A percentile compares a stretch with the other conserved stretches of the same genome.
phyloP scores from a whole-genome alignment of 2,797 vertebrate species.

The Mus caroli region DNA sequence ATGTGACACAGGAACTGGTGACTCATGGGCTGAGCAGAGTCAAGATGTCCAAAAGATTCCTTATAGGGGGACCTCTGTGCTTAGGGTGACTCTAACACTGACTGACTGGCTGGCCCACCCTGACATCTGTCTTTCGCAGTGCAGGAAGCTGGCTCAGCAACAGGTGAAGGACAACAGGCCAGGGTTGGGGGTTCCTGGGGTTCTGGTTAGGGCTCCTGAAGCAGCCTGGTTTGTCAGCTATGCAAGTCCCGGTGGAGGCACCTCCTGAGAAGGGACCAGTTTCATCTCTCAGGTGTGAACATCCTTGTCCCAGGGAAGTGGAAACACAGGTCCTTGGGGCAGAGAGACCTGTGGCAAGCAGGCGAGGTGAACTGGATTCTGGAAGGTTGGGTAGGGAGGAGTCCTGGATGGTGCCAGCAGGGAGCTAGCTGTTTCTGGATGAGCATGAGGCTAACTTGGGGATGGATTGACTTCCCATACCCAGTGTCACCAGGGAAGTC shows the following conservation, averaged over 20 bases:
- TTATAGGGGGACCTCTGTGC: neutral
- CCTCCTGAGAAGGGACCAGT: neutral
- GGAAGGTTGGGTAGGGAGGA: neutral
- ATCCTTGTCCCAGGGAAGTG: neutral
- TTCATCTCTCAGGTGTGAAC: neutral
- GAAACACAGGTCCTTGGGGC: neutral
- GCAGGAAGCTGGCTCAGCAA: conserved; percentile 8
- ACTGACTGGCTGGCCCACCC: neutral
- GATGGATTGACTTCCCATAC: neutral
- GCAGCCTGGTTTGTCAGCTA: neutral
- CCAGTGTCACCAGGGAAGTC: neutral
- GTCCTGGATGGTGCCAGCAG: neutral
- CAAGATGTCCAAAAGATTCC: conserved; percentile 23
- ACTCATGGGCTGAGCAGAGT: conserved; percentile 10
- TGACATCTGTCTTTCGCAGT: neutral
- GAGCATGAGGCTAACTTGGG: neutral
- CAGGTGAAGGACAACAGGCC: neutral
- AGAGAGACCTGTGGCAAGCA: neutral
- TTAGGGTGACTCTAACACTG: neutral
- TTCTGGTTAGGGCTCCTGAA: conserved; percentile 12
- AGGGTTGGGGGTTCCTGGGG: neutral
- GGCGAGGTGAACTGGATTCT: neutral
- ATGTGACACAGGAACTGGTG: conserved; percentile 10
- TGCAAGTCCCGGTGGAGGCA: neutral
- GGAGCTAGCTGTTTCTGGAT: conserved; percentile 23